Base-by-base conservation (phyloP, 2,797 vertebrate genomes). In the Tympanoctomys barrerae region DNA sequence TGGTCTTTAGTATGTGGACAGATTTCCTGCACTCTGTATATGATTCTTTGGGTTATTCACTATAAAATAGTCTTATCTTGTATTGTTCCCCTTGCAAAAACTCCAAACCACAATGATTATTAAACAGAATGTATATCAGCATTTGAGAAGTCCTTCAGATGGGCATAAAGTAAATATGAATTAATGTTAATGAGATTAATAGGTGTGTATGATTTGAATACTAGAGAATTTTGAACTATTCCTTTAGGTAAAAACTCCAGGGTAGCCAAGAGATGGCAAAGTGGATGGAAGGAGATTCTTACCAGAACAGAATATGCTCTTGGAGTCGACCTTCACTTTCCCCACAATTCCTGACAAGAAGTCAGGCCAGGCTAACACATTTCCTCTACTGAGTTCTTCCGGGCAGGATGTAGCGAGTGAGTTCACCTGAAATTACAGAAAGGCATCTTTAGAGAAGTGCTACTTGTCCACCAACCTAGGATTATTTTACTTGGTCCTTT, bases 341-440 rank as follows among this genome's bases (percentile, higher is more conserved):
- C 99, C 99, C 84, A 99, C 98, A 90, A 99, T 98, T 26, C 99
- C 99, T 0, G 97, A 98, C 79, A 99, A 98, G 97, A 99, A 99
- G 98, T 99, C 99, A 28, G 99, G 99, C 99, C 99, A 99, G 87
- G 99, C 99, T 28, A 99, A 98, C 78, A 99, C 98, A 19, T 99
- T 99, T 85, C 99, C 99, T 98, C 99, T 99, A 83, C 97, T 98
- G 73, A 99, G 98, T 28, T 99, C 99, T 96, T 98, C 98, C 83
- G 99, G 99, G 96, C 99, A 99, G 96, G 99, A 99, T 94, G 98
- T 99, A 97, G 99, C 99, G 97, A 99, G 98, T 39, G 99, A 99
- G 96, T 99, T 99, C 96, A 99, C 99, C 99, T 99, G 97, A 11
- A 87, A 97, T 96, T 97, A 98, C 89, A 98, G 98, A 98, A 90